A percentile compares a stretch with the other conserved stretches of the same genome.
These are phyloP conservation scores for Microcaecilia unicolor DNA, from an alignment of 2,797 vertebrate genomes.

Conservation along the genomic window DNA sequence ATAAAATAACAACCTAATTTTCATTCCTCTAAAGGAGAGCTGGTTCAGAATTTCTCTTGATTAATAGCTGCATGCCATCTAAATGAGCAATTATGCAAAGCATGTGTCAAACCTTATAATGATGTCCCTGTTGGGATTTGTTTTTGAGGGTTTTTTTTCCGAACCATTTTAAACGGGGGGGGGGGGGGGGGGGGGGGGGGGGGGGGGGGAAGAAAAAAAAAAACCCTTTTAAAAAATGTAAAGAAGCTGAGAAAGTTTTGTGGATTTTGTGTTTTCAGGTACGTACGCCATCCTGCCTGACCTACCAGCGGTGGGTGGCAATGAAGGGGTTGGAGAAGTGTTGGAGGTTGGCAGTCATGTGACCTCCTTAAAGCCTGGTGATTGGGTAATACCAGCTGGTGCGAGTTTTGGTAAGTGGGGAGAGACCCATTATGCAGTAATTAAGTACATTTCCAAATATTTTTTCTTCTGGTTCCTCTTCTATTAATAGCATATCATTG, in stretches of 20 bases:
- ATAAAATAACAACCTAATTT: not conserved
- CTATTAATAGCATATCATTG: too few species aligned
- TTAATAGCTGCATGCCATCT: not conserved
- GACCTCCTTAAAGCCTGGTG: conserved; percentile 60
- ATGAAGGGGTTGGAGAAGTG: conserved; percentile 83
- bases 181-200: too few species aligned
- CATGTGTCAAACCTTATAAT: not conserved
- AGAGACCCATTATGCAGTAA: not conserved
- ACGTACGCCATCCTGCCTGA: conserved; percentile 74
- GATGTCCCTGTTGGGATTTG: not conserved
- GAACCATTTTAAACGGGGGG: not conserved
- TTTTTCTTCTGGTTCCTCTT: too few species aligned
- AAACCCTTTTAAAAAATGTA: too few species aligned
- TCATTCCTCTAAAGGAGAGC: not conserved
- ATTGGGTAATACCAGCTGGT: conserved; percentile 78
- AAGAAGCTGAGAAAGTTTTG: not conserved
- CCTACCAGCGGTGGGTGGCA: conserved; percentile 84
- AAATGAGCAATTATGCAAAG: not conserved
- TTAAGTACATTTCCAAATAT: too few species aligned
- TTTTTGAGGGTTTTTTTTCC: not conserved
- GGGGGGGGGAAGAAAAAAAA: too few species aligned
- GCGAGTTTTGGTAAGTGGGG: conserved; percentile 67
- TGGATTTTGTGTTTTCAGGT: conserved; percentile 47
- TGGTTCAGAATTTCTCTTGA: conserved; percentile 2
- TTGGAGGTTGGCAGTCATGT: conserved; percentile 68